Conservation (phyloP, 2,888 invertebrate genomes). For the Leucoptera coffeella region DNA sequence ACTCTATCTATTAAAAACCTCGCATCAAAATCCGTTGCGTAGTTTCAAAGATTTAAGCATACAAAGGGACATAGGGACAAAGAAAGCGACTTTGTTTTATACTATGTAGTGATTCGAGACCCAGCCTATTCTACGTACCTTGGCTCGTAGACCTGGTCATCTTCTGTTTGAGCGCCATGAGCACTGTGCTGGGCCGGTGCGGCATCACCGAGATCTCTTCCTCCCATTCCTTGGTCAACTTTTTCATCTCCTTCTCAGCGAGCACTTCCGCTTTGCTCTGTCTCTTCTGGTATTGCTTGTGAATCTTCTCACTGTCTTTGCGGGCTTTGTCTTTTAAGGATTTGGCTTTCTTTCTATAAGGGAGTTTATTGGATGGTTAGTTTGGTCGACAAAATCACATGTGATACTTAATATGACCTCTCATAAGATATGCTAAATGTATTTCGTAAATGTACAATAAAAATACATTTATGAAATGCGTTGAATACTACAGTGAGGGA, state of each 20-base stretch:
- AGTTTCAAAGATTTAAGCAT: too few relatives aligned
- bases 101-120: too few relatives aligned
- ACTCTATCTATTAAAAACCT: too few relatives aligned
- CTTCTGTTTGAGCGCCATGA: conserved; percentile 57
- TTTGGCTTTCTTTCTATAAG: conserved; percentile 67
- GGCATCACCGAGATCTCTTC: conserved; percentile 53
- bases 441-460: too few relatives aligned
- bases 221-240: conserved; percentile 59
- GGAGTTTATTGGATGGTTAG: conserved; percentile 4
- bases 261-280: conserved; percentile 70
- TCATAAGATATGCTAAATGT: too few relatives aligned
- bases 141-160: conserved; percentile 57
- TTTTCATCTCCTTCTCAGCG: conserved; percentile 67
- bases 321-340: conserved; percentile 78
- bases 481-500: too few relatives aligned
- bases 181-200: conserved; percentile 57
- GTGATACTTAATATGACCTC: too few relatives aligned
- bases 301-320: conserved; percentile 80
- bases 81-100: too few relatives aligned
- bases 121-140: conserved; percentile 21
- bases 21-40: too few relatives aligned
- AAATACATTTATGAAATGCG: too few relatives aligned
- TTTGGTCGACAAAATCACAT: too few relatives aligned
- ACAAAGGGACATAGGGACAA: too few relatives aligned
- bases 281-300: conserved; percentile 77